Conservation (phyloP, 2,797 vertebrate genomes). For the Benthosema pterotum region DNA sequence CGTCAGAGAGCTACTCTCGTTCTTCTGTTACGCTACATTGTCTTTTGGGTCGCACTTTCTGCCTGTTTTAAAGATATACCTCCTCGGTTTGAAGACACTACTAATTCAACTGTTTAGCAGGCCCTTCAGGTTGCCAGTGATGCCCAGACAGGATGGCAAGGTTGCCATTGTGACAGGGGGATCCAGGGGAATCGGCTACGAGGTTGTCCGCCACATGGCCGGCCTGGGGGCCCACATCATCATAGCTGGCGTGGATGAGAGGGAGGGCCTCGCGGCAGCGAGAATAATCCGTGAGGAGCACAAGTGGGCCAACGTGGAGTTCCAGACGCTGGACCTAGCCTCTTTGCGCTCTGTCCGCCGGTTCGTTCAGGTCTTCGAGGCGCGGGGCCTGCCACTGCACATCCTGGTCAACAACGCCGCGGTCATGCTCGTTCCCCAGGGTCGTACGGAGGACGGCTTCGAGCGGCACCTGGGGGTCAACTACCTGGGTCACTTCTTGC, state of each 20-base stretch:
- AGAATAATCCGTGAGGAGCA: conserved; percentile 82
- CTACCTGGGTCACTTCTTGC: conserved; percentile 90
- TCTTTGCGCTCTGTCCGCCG: conserved; percentile 84
- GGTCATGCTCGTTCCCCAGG: conserved; percentile 88
- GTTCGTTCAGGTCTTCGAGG: conserved; percentile 83
- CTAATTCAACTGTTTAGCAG: conserved; percentile 76
- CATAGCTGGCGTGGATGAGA: conserved; percentile 86
- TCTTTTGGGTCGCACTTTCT: conserved; percentile 57
- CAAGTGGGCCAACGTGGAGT: conserved; percentile 86
- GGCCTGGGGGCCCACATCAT: conserved; percentile 88
- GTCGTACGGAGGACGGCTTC: conserved; percentile 84
- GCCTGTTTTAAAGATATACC: conserved; percentile 74
- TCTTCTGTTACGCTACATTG: conserved; percentile 51
- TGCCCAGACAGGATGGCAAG: conserved; percentile 85
- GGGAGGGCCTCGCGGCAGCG: conserved; percentile 77
- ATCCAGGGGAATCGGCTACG: conserved; percentile 86
- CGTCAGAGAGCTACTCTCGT: no score
- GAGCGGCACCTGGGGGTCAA: conserved; percentile 90
- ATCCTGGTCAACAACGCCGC: conserved; percentile 90
- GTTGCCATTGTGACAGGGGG: conserved; percentile 93
- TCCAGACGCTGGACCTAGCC: conserved; percentile 85
- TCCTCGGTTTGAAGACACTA: conserved; percentile 74
- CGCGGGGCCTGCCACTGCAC: conserved; percentile 80
- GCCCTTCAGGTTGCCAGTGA: conserved; percentile 77
- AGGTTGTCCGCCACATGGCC: conserved; percentile 84